A percentile compares a stretch with the other conserved stretches of the same genome.
phyloP scores from a whole-genome alignment of 2,888 invertebrate genomes.

The Pyrocoelia pectoralis region DNA sequence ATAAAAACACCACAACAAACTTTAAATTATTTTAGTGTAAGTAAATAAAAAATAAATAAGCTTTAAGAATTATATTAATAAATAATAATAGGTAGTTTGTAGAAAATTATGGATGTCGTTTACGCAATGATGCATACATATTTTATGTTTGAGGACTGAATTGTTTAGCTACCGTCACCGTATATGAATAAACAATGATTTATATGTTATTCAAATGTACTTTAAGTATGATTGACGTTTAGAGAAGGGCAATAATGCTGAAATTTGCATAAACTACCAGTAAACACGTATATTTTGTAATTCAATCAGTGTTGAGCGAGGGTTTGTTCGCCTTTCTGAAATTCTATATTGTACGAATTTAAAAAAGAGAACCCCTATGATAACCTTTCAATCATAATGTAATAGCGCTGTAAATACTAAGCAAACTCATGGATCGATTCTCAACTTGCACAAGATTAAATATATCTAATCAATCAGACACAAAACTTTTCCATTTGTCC shows the following conservation, averaged over 20 bases:
- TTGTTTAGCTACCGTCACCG: not conserved
- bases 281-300: slow-evolving; percentile 1
- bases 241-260: slow-evolving; percentile 1
- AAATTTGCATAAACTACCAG: slow-evolving; percentile 3
- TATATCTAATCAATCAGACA: slow-evolving; percentile 31
- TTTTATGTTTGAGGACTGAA: not conserved
- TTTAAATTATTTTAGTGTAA: slow-evolving; percentile 2
- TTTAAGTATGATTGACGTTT: slow-evolving; percentile 7
- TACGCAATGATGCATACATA: not conserved
- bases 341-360: not conserved
- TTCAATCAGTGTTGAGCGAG: not conserved
- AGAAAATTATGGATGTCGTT: not conserved
- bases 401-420: not conserved
- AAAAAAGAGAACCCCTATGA: not conserved
- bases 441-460: slow-evolving; percentile 25
- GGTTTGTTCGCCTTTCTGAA: not conserved
- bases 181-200: not conserved
- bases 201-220: slow-evolving; percentile 9
- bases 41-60: no score
- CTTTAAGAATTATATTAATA: not conserved
- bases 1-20: slow-evolving; percentile 25
- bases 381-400: not conserved
- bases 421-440: not conserved
- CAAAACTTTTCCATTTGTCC: slow-evolving; percentile 21
- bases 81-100: no score